Evolutionary conservation across 23 tunicate species (phyloP).

Genomic region (Aplidium turbinatum): DNA sequence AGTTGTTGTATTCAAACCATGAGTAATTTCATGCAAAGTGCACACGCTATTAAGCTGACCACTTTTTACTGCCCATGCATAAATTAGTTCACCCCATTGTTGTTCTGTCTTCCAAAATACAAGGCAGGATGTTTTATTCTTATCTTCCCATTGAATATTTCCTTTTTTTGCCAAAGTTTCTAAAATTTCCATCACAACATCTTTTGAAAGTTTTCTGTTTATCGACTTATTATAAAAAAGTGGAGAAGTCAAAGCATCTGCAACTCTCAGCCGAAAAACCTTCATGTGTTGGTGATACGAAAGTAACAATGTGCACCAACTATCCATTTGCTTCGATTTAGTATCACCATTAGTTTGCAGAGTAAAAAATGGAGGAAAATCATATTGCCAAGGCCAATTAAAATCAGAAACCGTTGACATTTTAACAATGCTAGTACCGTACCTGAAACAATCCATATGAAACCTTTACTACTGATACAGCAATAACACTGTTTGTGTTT

Average conservation of each 20-base stretch:
- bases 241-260: conserved; percentile 50
- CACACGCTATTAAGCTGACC: conserved; percentile 78
- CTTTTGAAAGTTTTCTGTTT: conserved; percentile 49
- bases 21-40: conserved; percentile 78
- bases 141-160: conserved; percentile 80
- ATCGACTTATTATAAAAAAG: conserved; percentile 79
- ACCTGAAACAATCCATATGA: no score
- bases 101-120: conserved; percentile 78
- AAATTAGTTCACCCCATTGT: conserved; percentile 79
- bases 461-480: no score
- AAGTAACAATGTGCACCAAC: conserved; percentile 73
- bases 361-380: conserved; percentile 94
- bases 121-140: conserved; percentile 65
- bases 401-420: conserved; percentile 29
- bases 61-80: conserved; percentile 64
- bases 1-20: conserved; percentile 52
- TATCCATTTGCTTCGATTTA: conserved; percentile 80
- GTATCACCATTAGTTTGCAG: conserved; percentile 85
- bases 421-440: neutral
- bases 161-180: conserved; percentile 61
- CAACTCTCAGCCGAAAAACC: conserved; percentile 41
- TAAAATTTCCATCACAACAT: conserved; percentile 61
- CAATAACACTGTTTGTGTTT: no score
- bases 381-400: conserved; percentile 95
- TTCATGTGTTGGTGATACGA: conserved; percentile 64